Percentiles rank a stretch among this genome's conserved stretches.
phyloP scores from a whole-genome alignment of 2,113 vertebrate genomes.

The Corvus hawaiiensis region DNA sequence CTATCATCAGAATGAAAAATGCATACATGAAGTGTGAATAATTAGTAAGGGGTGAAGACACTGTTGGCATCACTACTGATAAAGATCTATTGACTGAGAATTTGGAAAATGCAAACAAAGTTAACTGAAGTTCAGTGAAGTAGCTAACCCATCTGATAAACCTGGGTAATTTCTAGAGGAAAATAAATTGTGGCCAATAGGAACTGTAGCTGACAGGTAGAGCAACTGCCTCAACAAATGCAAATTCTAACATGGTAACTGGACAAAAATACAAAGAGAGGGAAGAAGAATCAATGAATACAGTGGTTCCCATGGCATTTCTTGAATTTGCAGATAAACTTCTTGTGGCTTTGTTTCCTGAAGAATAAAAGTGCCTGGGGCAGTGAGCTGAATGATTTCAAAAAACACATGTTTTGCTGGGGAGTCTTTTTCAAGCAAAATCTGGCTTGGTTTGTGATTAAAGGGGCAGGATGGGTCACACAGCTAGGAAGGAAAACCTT shows the following conservation, averaged over 20 bases:
- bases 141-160: background rate
- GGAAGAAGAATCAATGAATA: background rate
- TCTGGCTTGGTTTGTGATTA: background rate
- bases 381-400: background rate
- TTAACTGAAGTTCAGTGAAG: background rate
- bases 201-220: background rate
- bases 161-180: background rate
- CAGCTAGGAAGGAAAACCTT: background rate
- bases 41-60: conserved; percentile 18
- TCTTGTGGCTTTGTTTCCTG: background rate
- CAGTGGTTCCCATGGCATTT: background rate
- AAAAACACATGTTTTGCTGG: background rate
- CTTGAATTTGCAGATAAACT: background rate
- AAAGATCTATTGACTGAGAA: background rate
- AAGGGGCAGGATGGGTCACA: background rate
- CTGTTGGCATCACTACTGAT: background rate
- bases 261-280: background rate
- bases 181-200: background rate
- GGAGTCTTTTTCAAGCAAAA: background rate
- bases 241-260: background rate
- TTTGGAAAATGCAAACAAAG: conserved; percentile 9
- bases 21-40: conserved; percentile 14
- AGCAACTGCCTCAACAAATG: background rate
- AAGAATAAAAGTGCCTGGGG: background rate
- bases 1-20: conserved; percentile 35